Percentiles rank a stretch among this genome's conserved stretches.
Evolutionary conservation across 53 echinoderm and acorn worm species (phyloP).

Genomic region (Echinometra lucunter): DNA sequence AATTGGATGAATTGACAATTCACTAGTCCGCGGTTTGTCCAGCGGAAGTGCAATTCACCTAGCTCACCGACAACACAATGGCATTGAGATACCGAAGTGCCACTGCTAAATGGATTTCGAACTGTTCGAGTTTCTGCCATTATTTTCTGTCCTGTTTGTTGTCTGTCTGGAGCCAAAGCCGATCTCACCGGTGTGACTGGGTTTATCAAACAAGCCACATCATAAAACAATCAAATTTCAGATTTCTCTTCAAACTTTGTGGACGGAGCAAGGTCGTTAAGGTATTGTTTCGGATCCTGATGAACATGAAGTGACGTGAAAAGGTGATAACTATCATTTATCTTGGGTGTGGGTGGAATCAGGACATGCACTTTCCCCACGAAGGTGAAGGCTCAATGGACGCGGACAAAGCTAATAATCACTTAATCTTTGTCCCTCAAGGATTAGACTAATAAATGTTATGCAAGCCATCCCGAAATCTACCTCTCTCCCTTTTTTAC

Average conservation of each 20-base stretch:
- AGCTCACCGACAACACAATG: not conserved
- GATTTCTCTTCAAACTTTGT: not conserved
- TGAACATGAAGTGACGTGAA: not conserved
- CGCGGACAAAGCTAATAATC: no score
- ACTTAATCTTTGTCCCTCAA: no score
- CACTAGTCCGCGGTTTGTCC: not conserved
- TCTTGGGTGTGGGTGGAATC: not conserved
- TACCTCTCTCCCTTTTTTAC: no score
- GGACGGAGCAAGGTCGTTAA: not conserved
- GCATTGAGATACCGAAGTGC: no score
- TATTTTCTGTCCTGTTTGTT: no score
- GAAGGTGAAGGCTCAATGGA: no score
- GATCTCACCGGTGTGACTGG: no score
- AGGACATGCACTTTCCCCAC: not conserved
- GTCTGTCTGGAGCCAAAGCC: no score
- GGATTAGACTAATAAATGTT: no score
- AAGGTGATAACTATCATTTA: not conserved
- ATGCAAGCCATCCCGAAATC: no score
- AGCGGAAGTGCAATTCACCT: not conserved
- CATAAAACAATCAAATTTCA: constrained; percentile 3
- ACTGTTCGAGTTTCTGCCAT: no score
- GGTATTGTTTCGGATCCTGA: constrained; percentile 8
- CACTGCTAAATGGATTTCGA: no score
- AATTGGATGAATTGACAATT: not conserved
- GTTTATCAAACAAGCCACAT: not conserved